Base-by-base conservation (phyloP, 2,113 vertebrate genomes). In the Acanthisitta chloris region DNA sequence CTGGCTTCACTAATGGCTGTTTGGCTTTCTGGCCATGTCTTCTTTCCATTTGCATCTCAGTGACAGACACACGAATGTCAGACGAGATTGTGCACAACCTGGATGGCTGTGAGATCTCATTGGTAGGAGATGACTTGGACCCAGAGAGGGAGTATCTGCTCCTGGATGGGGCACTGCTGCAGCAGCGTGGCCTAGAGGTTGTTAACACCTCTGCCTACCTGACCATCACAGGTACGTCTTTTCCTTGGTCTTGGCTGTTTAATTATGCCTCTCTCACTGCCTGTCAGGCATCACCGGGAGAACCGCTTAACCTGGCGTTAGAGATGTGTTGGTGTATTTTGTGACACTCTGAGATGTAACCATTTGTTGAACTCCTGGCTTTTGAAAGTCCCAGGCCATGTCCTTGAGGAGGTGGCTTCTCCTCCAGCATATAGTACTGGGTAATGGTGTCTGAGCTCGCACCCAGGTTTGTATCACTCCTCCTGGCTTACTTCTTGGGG, bases 51-150 rank as follows among this genome's bases (percentile, higher is more conserved):
- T 82, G 24, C 67, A 36, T 62, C 38, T 45, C 91, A 98, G 98
- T 98, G 94, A 98, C 97, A 36, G 98, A 98, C 90, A 97, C 98
- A 15, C 97, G 98, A 69, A 99, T 99, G 99, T 99, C 99, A 2
- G 99, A 99, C 21, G 99, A 99, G 29, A 99, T 99, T 24, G 99
- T 99, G 84, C 99, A 99, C 97, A 99, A 99, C 83, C 96, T 99
- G 97, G 99, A 99, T 3, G 98, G 99, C 94, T 99, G 99, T 62
- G 99, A 99, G 97, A 99, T 99, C 66, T 99, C 99, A 3, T 92
- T 99, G 6, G 97, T 99, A 55, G 99, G 99, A 65, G 99, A 99
- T 90, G 99, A 99, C 98, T 92, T 99, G 51, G 99, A 99, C 92
- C 98, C 98, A 1, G 99, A 99, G 94, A 98, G 98, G 92, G 99